A percentile compares a stretch with the other conserved stretches of the same genome.
These are phyloP conservation scores for Centropus unirufus DNA, from an alignment of 2,113 vertebrate species.

Conservation along the genomic window DNA sequence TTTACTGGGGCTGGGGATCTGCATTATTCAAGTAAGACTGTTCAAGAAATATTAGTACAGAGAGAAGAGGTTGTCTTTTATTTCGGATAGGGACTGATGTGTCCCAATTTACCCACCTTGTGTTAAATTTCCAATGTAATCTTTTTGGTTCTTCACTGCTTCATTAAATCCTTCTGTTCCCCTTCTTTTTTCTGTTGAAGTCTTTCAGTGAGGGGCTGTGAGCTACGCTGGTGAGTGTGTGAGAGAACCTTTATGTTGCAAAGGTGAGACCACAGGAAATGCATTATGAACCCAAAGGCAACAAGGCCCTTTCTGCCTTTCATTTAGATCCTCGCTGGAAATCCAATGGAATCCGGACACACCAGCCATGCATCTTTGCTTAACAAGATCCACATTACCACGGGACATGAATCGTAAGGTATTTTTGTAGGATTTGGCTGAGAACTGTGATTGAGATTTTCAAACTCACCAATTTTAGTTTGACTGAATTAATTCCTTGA, in stretches of 20 bases:
- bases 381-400: accelerated
- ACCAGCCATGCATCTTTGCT: neutral
- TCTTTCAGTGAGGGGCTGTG: neutral
- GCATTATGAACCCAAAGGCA: neutral
- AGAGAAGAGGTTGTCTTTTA: neutral
- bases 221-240: neutral
- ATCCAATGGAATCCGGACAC: neutral
- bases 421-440: neutral
- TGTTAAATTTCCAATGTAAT: neutral
- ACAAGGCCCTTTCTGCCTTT: neutral
- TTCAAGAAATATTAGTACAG: neutral
- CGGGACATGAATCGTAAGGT: neutral
- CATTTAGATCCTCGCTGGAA: neutral
- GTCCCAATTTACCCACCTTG: neutral
- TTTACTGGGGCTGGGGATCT: neutral
- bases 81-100: neutral
- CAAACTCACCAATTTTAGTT: neutral
- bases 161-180: neutral
- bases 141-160: neutral
- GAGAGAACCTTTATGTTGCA: neutral
- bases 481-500: neutral
- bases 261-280: neutral
- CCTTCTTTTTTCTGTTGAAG: neutral
- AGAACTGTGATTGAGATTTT: neutral
- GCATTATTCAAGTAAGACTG: neutral